A percentile compares a stretch with the other conserved stretches of the same genome.
These are phyloP conservation scores for Eupeodes corollae DNA, from an alignment of 1,140 invertebrate genomes.

Conservation along the genomic window DNA sequence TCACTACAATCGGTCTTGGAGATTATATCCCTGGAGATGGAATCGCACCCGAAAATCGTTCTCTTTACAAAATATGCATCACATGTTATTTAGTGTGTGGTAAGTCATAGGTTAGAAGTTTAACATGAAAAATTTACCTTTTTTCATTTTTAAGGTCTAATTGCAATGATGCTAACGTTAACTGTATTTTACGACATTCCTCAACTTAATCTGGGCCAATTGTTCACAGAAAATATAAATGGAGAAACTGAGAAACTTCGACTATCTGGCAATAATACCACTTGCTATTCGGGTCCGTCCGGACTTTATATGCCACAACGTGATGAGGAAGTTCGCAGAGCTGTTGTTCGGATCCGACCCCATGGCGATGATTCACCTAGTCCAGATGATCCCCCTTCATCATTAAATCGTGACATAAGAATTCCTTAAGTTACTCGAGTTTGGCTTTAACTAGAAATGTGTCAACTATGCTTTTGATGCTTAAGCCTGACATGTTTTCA, in stretches of 20 bases:
- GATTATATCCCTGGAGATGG: slow-evolving; percentile 79
- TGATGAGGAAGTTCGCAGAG: slow-evolving; percentile 36
- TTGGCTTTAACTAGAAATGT: too few species aligned
- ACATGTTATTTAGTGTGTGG: slow-evolving; percentile 48
- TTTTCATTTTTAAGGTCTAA: slow-evolving; percentile 44
- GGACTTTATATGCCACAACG: slow-evolving; percentile 27
- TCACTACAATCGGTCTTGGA: slow-evolving; percentile 78
- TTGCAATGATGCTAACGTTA: slow-evolving; percentile 71
- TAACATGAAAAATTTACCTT: not conserved
- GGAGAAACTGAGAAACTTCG: slow-evolving; percentile 52
- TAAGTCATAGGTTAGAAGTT: not conserved
- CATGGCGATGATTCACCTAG: slow-evolving; percentile 48
- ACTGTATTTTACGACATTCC: slow-evolving; percentile 79
- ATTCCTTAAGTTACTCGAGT: slow-evolving; percentile 32
- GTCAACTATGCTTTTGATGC: too few species aligned
- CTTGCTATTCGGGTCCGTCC: slow-evolving; percentile 36
- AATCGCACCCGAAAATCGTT: slow-evolving; percentile 55
- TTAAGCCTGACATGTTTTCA: too few species aligned
- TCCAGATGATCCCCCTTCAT: slow-evolving; percentile 46
- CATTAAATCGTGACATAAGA: slow-evolving; percentile 44
- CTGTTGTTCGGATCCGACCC: slow-evolving; percentile 48
- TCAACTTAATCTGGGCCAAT: slow-evolving; percentile 67
- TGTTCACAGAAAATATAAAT: slow-evolving; percentile 52
- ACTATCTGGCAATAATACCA: slow-evolving; percentile 38
- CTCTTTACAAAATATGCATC: slow-evolving; percentile 68